Evolutionary conservation across 2,113 vertebrate genomes (phyloP).

Genomic region (Pionites leucogaster): DNA sequence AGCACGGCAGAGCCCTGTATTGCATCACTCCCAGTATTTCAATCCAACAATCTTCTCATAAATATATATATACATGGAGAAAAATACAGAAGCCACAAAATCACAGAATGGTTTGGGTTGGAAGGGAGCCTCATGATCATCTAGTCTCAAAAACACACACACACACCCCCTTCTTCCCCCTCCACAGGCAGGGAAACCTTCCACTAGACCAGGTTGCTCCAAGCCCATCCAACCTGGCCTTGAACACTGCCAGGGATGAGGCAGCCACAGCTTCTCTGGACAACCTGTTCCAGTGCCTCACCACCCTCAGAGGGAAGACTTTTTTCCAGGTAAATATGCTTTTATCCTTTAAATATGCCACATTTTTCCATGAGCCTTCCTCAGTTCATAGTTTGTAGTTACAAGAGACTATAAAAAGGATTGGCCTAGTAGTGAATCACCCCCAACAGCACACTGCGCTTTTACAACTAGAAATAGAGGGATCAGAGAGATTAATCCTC

Average conservation of each 20-base stretch:
- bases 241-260: not conserved
- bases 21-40: not conserved
- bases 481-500: conserved; percentile 58
- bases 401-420: conserved; percentile 32
- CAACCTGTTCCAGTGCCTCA: not conserved
- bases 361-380: not conserved
- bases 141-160: not conserved
- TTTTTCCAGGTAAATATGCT: not conserved
- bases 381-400: not conserved
- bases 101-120: not conserved
- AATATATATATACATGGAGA: not conserved
- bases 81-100: not conserved
- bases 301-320: not conserved
- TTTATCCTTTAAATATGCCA: not conserved
- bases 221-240: not conserved
- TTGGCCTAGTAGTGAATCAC: not conserved
- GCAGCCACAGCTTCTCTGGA: not conserved
- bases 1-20: not conserved
- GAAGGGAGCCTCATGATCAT: not conserved
- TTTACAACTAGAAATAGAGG: conserved; percentile 62
- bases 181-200: not conserved
- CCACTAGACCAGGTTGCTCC: not conserved
- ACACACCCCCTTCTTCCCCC: not conserved
- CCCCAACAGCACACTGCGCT: not conserved
- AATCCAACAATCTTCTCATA: not conserved